Evolutionary conservation across 2,888 invertebrate genomes (phyloP).

Genomic region (Aporophyla lueneburgensis): DNA sequence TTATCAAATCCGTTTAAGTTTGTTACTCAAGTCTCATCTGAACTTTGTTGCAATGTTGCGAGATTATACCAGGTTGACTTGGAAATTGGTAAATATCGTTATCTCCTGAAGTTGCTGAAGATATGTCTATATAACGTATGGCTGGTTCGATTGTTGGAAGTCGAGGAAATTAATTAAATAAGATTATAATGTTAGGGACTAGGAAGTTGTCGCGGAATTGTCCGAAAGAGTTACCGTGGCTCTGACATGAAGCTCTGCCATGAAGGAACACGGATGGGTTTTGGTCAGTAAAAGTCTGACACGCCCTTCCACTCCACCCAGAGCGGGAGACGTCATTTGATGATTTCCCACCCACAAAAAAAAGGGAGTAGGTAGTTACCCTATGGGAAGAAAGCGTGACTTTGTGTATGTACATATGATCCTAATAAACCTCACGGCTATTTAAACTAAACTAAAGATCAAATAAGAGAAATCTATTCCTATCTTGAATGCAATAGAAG

Average conservation of each 20-base stretch:
- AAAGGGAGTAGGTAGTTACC: no score
- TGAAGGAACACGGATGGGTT: no score
- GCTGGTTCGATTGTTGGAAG: background rate
- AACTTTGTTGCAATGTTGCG: slow-evolving; percentile 35
- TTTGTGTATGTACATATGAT: background rate
- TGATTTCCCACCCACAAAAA: no score
- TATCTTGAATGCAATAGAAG: background rate
- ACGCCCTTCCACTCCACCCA: no score
- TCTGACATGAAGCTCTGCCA: no score
- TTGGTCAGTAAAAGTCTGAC: no score
- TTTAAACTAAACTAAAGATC: background rate
- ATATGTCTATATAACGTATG: background rate
- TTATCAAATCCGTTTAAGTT: slow-evolving; percentile 57
- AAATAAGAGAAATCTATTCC: background rate
- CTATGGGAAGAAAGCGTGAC: no score
- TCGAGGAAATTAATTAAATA: background rate
- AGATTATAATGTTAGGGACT: no score
- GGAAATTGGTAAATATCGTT: slow-evolving; percentile 34
- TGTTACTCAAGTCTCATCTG: slow-evolving; percentile 37
- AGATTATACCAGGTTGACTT: slow-evolving; percentile 29
- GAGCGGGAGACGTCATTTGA: no score
- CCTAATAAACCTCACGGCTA: background rate
- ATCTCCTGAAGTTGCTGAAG: slow-evolving; percentile 1
- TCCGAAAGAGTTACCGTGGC: no score
- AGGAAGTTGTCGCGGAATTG: no score